Evolutionary conservation across 2,113 vertebrate species (phyloP).

Genomic region (Microtus richardsoni): DNA sequence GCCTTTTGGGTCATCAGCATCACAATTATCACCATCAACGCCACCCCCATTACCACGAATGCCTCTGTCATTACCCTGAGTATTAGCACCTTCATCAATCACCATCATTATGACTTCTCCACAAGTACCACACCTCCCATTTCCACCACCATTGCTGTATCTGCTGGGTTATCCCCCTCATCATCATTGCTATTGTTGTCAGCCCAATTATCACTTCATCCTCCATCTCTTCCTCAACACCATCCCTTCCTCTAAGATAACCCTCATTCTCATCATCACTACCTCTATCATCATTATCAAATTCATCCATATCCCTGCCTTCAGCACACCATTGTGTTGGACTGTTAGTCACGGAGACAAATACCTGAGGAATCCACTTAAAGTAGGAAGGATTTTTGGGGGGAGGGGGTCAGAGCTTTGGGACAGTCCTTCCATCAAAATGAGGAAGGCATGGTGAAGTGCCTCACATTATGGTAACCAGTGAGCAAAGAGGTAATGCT

Average conservation of each 20-base stretch:
- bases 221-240: not conserved
- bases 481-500: not conserved
- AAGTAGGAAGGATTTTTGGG: not conserved
- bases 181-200: not conserved
- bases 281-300: not conserved
- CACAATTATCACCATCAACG: not conserved
- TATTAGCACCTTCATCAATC: not conserved
- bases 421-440: not conserved
- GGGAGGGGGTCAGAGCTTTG: not conserved
- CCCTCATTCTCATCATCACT: not conserved
- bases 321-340: not conserved
- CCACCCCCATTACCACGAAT: not conserved
- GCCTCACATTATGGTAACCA: not conserved
- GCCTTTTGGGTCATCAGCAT: not conserved
- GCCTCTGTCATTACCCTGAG: not conserved
- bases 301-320: not conserved
- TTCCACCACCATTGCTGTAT: not conserved
- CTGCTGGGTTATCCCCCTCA: not conserved
- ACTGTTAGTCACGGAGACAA: not conserved
- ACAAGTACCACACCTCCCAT: not conserved
- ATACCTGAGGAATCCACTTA: not conserved
- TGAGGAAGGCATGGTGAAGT: not conserved
- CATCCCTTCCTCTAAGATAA: slow-evolving; percentile 9
- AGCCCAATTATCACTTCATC: not conserved
- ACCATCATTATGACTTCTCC: not conserved